Conservation (phyloP, 2,113 vertebrate genomes). For the Elephas maximus region DNA sequence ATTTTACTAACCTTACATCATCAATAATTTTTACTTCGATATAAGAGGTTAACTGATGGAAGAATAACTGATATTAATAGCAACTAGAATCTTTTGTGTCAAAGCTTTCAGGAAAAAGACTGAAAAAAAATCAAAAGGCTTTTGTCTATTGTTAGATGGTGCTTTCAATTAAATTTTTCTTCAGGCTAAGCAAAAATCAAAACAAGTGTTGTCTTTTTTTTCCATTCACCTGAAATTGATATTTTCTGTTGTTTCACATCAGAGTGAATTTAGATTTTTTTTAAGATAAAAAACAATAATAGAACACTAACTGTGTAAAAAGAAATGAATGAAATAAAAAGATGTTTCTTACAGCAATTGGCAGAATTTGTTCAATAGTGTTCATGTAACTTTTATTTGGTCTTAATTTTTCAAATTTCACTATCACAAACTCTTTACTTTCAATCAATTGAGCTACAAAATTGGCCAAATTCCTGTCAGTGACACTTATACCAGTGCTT, state of each 20-base stretch:
- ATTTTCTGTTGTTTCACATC: background rate
- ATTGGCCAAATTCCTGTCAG: background rate
- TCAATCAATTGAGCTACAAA: background rate
- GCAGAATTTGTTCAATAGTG: background rate
- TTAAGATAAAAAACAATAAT: background rate
- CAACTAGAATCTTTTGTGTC: constrained; percentile 68
- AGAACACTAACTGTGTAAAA: background rate
- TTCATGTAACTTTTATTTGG: background rate
- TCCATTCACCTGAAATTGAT: background rate
- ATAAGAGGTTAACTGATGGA: constrained; percentile 67
- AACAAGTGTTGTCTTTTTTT: background rate
- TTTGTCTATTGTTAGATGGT: constrained; percentile 59
- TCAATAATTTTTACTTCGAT: constrained; percentile 69
- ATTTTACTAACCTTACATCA: constrained; percentile 67
- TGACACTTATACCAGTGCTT: background rate
- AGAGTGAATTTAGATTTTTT: accelerated
- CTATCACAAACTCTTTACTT: background rate
- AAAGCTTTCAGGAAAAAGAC: constrained; percentile 56
- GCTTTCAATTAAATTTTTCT: constrained; percentile 60
- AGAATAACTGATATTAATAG: constrained; percentile 1
- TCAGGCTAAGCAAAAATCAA: background rate
- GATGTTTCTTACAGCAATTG: background rate
- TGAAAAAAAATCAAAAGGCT: background rate
- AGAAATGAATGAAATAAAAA: background rate
- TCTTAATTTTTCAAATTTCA: background rate